Evolutionary conservation across 2,113 vertebrate species (phyloP), one percentile per base, ranked within the genome.

Genomic region (Balaenoptera acutorostrata): DNA sequence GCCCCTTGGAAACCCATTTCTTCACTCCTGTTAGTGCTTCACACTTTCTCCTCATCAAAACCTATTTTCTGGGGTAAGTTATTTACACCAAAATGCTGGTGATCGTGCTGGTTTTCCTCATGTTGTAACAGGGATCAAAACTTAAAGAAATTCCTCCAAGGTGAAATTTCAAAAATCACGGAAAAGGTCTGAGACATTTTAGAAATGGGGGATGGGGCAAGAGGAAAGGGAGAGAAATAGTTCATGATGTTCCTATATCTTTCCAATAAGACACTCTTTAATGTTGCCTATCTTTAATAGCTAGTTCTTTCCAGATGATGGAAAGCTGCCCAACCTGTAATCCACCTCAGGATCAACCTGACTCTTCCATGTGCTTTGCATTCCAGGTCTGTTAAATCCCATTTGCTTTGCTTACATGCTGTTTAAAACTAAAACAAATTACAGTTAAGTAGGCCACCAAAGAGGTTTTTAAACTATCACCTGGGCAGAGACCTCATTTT

Each of bases 381-480:
- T 93, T 83, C 66, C 17, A 5, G 13, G 64, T 82, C 63, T 82
- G 52, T 71, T 89, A 68, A 87, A 64, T 55, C 41, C 49, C 14
- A 5, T 87, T 78, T 95, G 78, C 31, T 93, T 96, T 91, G 82
- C 27, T 95, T 82, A 85, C 59, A 75, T 33, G 66, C 8, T 64
- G 66, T 66, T 82, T 91, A 75, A 95, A 95, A 46, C 52, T 46
- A 80, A 92, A 94, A 94, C 64, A 93, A 81, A 96, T 64, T 75
- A 57, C 33, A 81, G 41, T 88, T 88, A 74, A 66, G 80, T 49
- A 86, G 64, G 57, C 21, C 10, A 55, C 46, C 72, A 90, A 90
- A 72, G 23, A 17, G 29, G 11, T 57, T 86, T 80, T 15, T 52
- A 55, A 90, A 64, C 44, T 39, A 15, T 52, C 39, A 61, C 18